A percentile compares a stretch with the other conserved stretches of the same genome.
Evolutionary conservation across 2,113 vertebrate species (phyloP).

Genomic region (Pipa parva): DNA sequence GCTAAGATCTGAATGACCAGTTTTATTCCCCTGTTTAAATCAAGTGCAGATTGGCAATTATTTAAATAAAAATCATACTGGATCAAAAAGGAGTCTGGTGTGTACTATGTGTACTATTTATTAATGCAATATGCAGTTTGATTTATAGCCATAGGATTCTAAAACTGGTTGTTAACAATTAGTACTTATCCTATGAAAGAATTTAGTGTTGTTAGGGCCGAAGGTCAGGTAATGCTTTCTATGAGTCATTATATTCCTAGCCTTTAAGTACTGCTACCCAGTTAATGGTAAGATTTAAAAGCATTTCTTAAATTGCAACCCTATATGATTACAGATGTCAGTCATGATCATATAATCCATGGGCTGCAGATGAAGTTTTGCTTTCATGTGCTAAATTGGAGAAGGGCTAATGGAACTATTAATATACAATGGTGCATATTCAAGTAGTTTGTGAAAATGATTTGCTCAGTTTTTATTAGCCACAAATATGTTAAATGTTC

Average conservation of each 20-base stretch:
- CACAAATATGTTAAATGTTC: constrained; percentile 67
- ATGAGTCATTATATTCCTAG: constrained; percentile 71
- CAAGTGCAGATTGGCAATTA: too few species aligned
- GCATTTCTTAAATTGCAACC: constrained; percentile 77
- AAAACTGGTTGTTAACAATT: constrained; percentile 64
- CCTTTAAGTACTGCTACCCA: constrained; percentile 64
- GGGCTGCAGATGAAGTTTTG: constrained; percentile 73
- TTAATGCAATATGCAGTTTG: background rate
- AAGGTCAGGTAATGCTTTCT: constrained; percentile 72
- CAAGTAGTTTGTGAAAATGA: constrained; percentile 67
- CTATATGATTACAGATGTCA: constrained; percentile 83
- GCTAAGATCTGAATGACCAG: too few species aligned
- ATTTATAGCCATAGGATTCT: constrained; percentile 9
- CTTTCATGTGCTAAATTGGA: constrained; percentile 91
- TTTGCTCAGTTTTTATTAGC: constrained; percentile 68
- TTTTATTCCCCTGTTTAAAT: too few species aligned
- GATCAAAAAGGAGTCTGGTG: too few species aligned
- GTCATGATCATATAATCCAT: constrained; percentile 83
- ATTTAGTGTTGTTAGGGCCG: constrained; percentile 64
- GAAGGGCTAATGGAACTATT: constrained; percentile 84
- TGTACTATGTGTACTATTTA: too few species aligned
- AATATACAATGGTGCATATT: constrained; percentile 85
- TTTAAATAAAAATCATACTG: too few species aligned
- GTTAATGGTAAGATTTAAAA: constrained; percentile 77
- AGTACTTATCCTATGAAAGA: constrained; percentile 59